Evolutionary conservation across 1,140 invertebrate species (phyloP), one percentile per base, ranked within the genome.

Genomic region (Odontomachus brunneus): DNA sequence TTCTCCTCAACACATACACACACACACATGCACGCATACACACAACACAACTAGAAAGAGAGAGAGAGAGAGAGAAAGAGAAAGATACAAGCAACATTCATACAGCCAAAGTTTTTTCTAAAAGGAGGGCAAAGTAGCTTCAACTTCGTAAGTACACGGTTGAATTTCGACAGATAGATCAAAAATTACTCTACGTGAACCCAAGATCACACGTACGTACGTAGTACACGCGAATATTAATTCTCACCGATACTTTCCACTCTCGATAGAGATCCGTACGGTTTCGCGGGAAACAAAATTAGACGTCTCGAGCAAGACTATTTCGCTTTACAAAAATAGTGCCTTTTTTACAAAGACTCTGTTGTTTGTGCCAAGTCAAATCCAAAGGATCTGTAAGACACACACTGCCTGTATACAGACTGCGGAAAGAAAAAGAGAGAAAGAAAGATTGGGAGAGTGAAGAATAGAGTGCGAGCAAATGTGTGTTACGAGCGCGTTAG

Each of bases 271-370:
- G 71, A 63, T 63, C 59, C 51, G 55, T 62, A 44, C 57, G 38
- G 81, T 65, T 75, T 75, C 71, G 59, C 72, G 81, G 72, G 29
- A 71, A 69, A 80, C 49, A 69, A 83, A 78, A 83, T 63, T 78
- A 67, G 74, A 19, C 57, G 69, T 75, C 82, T 67, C 86, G 75
- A 84, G n/a, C 65, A 82, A 78, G 72, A 88, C 84, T 83, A 88
- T 86, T 89, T 83, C 87, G 88, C 82, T 89, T 89, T 86, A 86
- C 84, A 80, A 88, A 88, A 86, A 89, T 89, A 89, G 88, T 89
- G 87, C 88, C 88, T 89, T 89, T 89, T 89, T 88, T 88, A 89
- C 87, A 69, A 85, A 86, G 82, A 88, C 87, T 88, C 72, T 89
- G 88, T 88, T 89, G 87, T 88, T 88, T 88, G 88, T 88, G 88